Evolutionary conservation across 2,113 vertebrate species (phyloP), one percentile per base, ranked within the genome.

Genomic region (Zeus faber): DNA sequence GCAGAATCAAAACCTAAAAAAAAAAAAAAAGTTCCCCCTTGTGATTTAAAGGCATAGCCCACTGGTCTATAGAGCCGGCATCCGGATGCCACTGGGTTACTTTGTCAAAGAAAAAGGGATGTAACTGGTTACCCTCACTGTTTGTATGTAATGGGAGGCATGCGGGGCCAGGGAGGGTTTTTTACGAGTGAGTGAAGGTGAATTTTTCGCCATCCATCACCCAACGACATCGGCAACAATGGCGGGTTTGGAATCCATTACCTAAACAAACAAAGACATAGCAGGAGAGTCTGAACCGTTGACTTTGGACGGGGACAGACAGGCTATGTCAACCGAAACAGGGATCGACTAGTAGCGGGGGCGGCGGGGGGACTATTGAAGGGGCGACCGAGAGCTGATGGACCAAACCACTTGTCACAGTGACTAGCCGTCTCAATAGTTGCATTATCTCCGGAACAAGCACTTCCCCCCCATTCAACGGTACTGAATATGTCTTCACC

Each of bases 251-350:
- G 85, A 82, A 84, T 81, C 85, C 69, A 83, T 85, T 84, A 84
- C 81, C 61, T 75, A 87, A 84, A 84, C 74, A 87, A 84, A 85
- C 82, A 87, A 82, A 82, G 82, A 74, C 80, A 67, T 77, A 67
- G 80, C 75, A 68, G 78, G 74, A 80, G 60, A 74, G 82, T 81
- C 84, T 76, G 67, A 51, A 20, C 65, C 71, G 65, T 59, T 62
- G 71, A 44, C 56, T 70, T 70, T 72, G 64, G 63, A 64, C 17
- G 41, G 31, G 7, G 51, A 49, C 39, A 52, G 49, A 58, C 47
- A 25, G 71, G 14, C 71, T 72, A 35, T 72, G 77, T 74, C 76
- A 80, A 81, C 82, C 62, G 35, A 74, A 67, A 77, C 72, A 74
- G 43, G 72, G 76, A 83, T n/a, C 72, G 82, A 83, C 33, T 37